Evolutionary conservation across 2,888 invertebrate genomes (phyloP).

Genomic region (Morpho deidamia): DNA sequence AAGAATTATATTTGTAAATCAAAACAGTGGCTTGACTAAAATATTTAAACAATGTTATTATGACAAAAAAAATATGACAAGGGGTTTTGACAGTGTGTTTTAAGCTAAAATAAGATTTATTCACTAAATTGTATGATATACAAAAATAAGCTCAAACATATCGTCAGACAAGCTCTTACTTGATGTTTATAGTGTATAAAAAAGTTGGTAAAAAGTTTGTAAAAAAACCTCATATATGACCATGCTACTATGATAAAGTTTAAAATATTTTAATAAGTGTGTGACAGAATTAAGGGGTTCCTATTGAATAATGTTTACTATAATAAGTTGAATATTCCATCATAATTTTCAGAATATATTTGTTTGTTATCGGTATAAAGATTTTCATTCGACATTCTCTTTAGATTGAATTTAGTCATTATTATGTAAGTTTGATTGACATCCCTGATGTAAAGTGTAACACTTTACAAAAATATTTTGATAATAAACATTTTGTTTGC

Average conservation of each 20-base stretch:
- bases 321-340: constrained; percentile 5
- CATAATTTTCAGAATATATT: constrained; percentile 20
- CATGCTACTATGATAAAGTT: neutral
- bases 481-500: neutral
- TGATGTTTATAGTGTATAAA: too few species aligned
- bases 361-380: constrained; percentile 39
- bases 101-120: too few species aligned
- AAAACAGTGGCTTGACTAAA: neutral
- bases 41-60: too few species aligned
- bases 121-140: too few species aligned
- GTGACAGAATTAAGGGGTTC: constrained; percentile 12
- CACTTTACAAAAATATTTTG: neutral
- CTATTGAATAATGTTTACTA: constrained; percentile 8
- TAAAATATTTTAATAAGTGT: constrained; percentile 1
- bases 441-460: constrained; percentile 3
- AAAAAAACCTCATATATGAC: neutral
- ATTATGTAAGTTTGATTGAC: constrained; percentile 27
- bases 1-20: neutral
- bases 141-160: too few species aligned
- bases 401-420: constrained; percentile 32
- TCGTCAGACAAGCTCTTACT: too few species aligned
- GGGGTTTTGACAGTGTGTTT: too few species aligned
- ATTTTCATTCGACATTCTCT: constrained; percentile 51
- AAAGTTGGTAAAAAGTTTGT: too few species aligned
- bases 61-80: too few species aligned